Evolutionary conservation across 2,888 invertebrate genomes (phyloP).

Genomic region (Xestia sexstrigata): DNA sequence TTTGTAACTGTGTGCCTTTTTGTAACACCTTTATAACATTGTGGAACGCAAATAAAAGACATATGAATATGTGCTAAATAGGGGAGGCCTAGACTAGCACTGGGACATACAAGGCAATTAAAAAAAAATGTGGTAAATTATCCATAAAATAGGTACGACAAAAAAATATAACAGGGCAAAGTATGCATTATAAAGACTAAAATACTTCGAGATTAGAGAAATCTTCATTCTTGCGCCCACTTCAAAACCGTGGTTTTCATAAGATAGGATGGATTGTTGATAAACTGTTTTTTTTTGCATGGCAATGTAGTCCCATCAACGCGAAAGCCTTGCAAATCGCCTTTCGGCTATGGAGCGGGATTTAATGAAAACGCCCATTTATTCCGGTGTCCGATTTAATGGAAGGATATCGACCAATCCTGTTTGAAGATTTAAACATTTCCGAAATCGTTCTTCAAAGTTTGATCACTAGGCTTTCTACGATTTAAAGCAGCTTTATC

Average conservation of each 20-base stretch:
- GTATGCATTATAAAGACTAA: not conserved
- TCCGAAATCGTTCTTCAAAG: slow-evolving; percentile 51
- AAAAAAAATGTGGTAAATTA: too few species aligned
- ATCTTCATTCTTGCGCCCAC: not conserved
- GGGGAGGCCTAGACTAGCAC: too few species aligned
- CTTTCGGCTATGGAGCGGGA: slow-evolving; percentile 42
- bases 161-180: not conserved
- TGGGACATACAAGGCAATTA: too few species aligned
- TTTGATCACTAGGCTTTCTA: not conserved
- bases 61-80: too few species aligned
- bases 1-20: too few species aligned
- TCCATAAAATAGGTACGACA: not conserved
- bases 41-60: too few species aligned
- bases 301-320: slow-evolving; percentile 31
- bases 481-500: not conserved
- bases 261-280: slow-evolving; percentile 32
- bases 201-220: not conserved
- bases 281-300: slow-evolving; percentile 39
- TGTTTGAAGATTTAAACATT: slow-evolving; percentile 64
- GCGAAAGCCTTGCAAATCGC: slow-evolving; percentile 56
- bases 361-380: slow-evolving; percentile 73
- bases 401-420: slow-evolving; percentile 69
- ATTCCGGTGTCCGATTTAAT: slow-evolving; percentile 69
- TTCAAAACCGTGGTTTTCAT: slow-evolving; percentile 13
- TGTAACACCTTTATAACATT: too few species aligned